Base-by-base conservation (phyloP, 2,888 invertebrate genomes). In the Craniophora ligustri region DNA sequence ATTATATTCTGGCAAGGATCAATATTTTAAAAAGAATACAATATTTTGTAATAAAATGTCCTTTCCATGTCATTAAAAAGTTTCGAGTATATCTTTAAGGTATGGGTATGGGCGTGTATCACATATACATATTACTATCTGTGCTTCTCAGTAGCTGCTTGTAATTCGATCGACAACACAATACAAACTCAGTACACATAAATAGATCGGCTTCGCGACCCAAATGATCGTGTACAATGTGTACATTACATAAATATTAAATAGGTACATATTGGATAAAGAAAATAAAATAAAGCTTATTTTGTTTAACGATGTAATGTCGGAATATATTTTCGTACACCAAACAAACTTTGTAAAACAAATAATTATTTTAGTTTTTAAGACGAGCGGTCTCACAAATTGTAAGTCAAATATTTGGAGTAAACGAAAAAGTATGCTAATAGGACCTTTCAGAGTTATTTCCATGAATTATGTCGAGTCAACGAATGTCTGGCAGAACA, bases 141-240 rank as follows among this genome's bases (percentile, higher is more conserved):
- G 34, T 28, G 34, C 42, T 19, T 19, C 54, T 57, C 54, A 59
- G 71, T 63, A 61, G 49, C 62, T 60, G 64, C 68, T 76, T 78
- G 75, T 67, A 72, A 76, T 76, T 71, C 76, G 67, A 78, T 75
- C 57, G 56, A 39, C 66, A 62, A 61, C 63, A 72, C 75, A 74
- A 76, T 67, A 28, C 57, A 72, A 67, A 70, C 45, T 61, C 53
- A 34, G 42, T 34, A 26, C 23, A 26, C 26, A n/a, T 26, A 23
- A 23, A 49, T 16, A 44, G 32, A 36, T 49, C 21, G 14, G 32
- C 40, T 35, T 44, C 14, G 10, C 5, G 59, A 56, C 28, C 36
- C 38, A 56, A 47, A 18, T 35, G 41, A 28, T 56, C 31, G 11
- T 45, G 36, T n/a, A n/a, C n/a, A 44, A 34, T 38, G 21, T 14